Evolutionary conservation across 2,797 vertebrate species (phyloP).

Genomic region (Picus viridis): DNA sequence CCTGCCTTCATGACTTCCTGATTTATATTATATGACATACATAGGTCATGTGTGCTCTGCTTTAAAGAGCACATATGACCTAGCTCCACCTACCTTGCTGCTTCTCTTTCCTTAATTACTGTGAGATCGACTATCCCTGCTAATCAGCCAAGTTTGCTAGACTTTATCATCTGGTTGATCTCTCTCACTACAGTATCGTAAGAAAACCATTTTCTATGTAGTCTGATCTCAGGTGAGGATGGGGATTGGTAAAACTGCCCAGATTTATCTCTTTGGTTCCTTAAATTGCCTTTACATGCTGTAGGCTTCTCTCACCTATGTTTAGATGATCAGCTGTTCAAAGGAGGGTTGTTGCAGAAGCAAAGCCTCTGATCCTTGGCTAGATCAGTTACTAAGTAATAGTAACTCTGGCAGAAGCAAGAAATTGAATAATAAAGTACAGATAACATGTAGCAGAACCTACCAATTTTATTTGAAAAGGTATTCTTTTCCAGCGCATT

Average conservation of each 20-base stretch:
- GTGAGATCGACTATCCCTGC: background rate
- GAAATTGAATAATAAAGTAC: background rate
- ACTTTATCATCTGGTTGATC: background rate
- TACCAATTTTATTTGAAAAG: background rate
- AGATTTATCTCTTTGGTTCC: background rate
- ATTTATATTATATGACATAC: background rate
- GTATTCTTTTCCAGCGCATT: background rate
- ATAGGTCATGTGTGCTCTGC: background rate
- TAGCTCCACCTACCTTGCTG: background rate
- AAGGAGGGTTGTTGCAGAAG: background rate
- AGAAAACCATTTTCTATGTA: background rate
- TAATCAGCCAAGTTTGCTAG: background rate
- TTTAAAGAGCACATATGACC: background rate
- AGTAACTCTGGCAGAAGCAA: background rate
- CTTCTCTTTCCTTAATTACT: background rate
- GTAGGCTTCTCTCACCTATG: background rate
- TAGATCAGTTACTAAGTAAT: background rate
- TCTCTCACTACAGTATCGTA: background rate
- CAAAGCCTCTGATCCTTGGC: background rate
- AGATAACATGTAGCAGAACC: background rate
- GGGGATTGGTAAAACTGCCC: background rate
- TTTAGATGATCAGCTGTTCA: background rate
- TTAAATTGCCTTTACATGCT: background rate
- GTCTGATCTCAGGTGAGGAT: background rate
- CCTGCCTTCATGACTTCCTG: background rate